phyloP scores from a whole-genome alignment of 2,888 invertebrate genomes.

The Agrotis ipsilon region DNA sequence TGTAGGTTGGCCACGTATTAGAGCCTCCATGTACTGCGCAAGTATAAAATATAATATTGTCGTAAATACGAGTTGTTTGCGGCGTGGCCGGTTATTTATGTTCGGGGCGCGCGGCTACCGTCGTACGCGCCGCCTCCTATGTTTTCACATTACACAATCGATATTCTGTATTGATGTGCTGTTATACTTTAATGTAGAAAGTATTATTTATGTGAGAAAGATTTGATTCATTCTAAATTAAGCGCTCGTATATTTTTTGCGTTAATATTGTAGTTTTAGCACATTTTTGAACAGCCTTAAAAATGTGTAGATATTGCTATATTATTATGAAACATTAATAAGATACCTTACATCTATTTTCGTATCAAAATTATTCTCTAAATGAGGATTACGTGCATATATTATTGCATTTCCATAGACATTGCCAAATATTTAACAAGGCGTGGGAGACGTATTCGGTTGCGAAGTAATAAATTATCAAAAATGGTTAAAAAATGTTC shows the following conservation, averaged over 20 bases:
- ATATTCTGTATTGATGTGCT: conserved; percentile 34
- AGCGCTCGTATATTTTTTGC: neutral
- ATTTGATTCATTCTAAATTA: neutral
- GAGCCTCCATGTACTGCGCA: conserved; percentile 86
- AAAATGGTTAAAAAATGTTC: conserved; percentile 54
- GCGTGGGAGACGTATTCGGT: conserved; percentile 60
- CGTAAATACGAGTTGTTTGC: conserved; percentile 87
- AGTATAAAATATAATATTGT: conserved; percentile 89
- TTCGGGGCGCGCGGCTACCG: conserved; percentile 81
- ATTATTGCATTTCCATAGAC: conserved; percentile 51
- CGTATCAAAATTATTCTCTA: conserved; percentile 25
- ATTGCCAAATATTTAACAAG: conserved; percentile 55
- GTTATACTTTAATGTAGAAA: conserved; percentile 12
- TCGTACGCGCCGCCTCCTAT: conserved; percentile 83
- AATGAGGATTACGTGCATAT: conserved; percentile 33
- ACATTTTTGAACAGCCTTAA: neutral
- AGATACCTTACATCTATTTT: conserved; percentile 26
- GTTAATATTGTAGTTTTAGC: neutral
- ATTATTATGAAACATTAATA: conserved; percentile 36
- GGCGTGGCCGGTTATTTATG: conserved; percentile 86
- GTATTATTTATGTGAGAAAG: neutral
- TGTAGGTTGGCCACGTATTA: conserved; percentile 89
- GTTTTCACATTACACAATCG: conserved; percentile 61
- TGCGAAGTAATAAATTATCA: conserved; percentile 60
- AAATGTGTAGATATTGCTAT: conserved; percentile 18